Evolutionary conservation across 1,140 invertebrate species (phyloP), one percentile per base, ranked within the genome.

Genomic region (Cotesia chilonis): DNA sequence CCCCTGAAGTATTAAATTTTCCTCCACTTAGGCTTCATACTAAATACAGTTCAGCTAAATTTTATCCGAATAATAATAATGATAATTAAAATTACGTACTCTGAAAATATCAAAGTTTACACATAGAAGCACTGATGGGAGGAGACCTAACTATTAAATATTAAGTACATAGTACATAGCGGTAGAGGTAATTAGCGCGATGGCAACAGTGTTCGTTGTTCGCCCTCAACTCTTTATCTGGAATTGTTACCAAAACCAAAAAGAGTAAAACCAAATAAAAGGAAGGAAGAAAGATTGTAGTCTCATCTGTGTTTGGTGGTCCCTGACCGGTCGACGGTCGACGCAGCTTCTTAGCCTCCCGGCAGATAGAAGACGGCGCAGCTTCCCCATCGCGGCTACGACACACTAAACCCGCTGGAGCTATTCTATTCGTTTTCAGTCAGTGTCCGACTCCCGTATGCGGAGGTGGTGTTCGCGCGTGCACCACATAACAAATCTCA

Each of bases 391-490:
- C 55, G 67, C 55, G 35, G 54, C 20, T 36, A 54, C 55, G n/a
- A 36, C 20, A 60, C n/a, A 57, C 47, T 10, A 17, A 76, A 79
- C 82, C 74, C 74, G 74, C 75, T 79, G 79, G 80, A 78, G 79
- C 78, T 74, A 75, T 78, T 78, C 74, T 74, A 75, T 78, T 78
- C 74, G 74, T 75, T 78, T 82, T 80, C 82, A 86, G 85, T 86
- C 83, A 84, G 81, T 83, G 83, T 77, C 83, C 84, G 84, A 84
- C 84, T 82, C 79, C 80, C 81, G 83, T 79, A 76, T 77, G 82
- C 76, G 83, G 73, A 82, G 84, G 84, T 85, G 79, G 80, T 82
- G 79, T 74, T 77, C 71, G 78, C 72, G 72, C 76, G 74, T 73
- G 74, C 68, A 69, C 37, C 38, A 51, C 36, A 63, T 52, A 55